Evolutionary conservation across 1,140 invertebrate species (phyloP).

Genomic region (Trissolcus basalis): DNA sequence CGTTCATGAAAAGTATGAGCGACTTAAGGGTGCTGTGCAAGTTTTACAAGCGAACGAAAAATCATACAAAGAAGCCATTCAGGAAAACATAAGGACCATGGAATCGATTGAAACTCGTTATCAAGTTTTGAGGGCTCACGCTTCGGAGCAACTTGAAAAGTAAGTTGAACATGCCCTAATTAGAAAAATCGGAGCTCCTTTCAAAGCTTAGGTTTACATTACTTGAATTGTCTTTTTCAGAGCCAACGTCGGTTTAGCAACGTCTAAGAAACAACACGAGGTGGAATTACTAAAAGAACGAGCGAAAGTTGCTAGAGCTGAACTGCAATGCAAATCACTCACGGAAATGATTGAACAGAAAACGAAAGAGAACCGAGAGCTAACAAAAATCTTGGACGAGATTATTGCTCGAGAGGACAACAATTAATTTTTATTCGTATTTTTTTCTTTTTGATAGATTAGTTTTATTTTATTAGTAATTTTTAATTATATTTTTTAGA

Average conservation of each 20-base stretch:
- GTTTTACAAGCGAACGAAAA: constrained; percentile 76
- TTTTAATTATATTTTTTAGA: constrained; percentile 10
- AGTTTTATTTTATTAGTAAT: constrained; percentile 3
- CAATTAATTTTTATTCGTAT: constrained; percentile 25
- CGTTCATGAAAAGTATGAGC: constrained; percentile 82
- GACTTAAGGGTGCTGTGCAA: constrained; percentile 80
- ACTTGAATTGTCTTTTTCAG: constrained; percentile 69
- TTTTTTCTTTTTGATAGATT: constrained; percentile 26
- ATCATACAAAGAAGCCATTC: constrained; percentile 80
- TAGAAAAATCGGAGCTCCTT: too few species aligned
- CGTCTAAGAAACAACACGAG: constrained; percentile 77
- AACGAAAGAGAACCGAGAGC: constrained; percentile 80
- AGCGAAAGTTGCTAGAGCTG: constrained; percentile 79
- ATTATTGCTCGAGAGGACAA: constrained; percentile 76
- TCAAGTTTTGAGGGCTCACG: constrained; percentile 79
- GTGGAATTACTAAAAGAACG: constrained; percentile 79
- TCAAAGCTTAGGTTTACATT: too few species aligned
- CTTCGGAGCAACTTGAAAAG: constrained; percentile 80
- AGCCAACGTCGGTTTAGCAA: constrained; percentile 80
- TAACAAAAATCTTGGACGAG: constrained; percentile 83
- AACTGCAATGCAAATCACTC: constrained; percentile 69
- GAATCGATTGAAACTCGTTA: constrained; percentile 80
- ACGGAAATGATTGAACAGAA: constrained; percentile 81
- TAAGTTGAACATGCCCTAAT: constrained; percentile 64
- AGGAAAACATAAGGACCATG: constrained; percentile 78